Evolutionary conservation across 2,797 vertebrate genomes (phyloP).

Genomic region (Chaunax sp.): DNA sequence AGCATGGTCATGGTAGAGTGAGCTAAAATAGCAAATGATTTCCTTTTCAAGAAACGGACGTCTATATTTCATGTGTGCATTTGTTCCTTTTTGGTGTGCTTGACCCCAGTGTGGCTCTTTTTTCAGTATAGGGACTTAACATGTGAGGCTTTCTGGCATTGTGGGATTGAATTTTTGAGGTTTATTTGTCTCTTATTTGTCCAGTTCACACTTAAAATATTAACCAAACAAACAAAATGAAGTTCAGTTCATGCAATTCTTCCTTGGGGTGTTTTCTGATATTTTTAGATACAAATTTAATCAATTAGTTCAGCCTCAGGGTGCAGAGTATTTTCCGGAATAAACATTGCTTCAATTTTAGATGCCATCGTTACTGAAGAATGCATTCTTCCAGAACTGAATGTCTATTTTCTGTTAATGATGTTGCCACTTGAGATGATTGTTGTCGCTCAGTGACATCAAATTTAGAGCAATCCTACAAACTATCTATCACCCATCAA

Average conservation of each 20-base stretch:
- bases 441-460: conserved; percentile 30
- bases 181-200: conserved; percentile 2
- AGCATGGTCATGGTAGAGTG: conserved; percentile 49
- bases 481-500: conserved; percentile 45
- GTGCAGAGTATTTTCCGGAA: conserved; percentile 37
- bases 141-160: background rate
- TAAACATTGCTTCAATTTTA: conserved; percentile 39
- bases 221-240: conserved; percentile 1
- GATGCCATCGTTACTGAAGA: conserved; percentile 56
- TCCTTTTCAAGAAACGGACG: conserved; percentile 63
- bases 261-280: conserved; percentile 29
- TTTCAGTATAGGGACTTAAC: background rate
- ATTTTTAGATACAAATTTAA: conserved; percentile 30
- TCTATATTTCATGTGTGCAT: conserved; percentile 44
- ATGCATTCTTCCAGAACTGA: conserved; percentile 23
- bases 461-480: conserved; percentile 39
- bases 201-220: background rate
- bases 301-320: conserved; percentile 30
- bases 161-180: background rate
- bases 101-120: conserved; percentile 16
- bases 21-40: conserved; percentile 65
- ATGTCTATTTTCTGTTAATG: conserved; percentile 60
- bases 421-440: conserved; percentile 42
- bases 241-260: background rate
- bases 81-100: conserved; percentile 17